Base-by-base conservation (phyloP, 92 coral and sea anemone species). In the Montipora capitata region DNA sequence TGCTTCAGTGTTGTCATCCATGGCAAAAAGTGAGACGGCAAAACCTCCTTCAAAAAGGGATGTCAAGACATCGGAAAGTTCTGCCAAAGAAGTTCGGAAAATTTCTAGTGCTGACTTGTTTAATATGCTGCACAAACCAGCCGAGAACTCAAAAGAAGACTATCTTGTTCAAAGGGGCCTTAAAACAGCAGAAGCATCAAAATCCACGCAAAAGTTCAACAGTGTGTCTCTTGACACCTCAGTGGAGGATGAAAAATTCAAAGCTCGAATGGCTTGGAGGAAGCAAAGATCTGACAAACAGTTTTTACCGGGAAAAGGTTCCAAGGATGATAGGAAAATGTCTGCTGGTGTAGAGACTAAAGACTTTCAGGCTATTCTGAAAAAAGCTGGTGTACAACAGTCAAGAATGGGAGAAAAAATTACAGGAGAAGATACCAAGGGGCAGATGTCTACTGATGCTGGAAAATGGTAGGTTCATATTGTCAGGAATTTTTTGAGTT, bases 51-150 rank as follows among this genome's bases (percentile, higher is more conserved):
- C 81, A 4, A 76, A 74, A 41, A 77, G 82, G 43, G 84, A 40
- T 14, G 80, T 38, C 13, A 76, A 84, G 17, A 43, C 68, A 58
- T 81, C 79, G 9, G 85, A 71, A 73, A 83, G n/a, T 73, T 45
- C 40, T 8, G 41, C 62, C 43, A 88, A 89, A 41, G 88, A 64
- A 15, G 70, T 64, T 40, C 72, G 89, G 40, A 91, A 80, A 54
- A 90, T 95, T 27, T 95, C 98, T 38, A 95, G 98, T 74, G 64
- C 96, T 3, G 98, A 95, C 66, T 87, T 95, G 13, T 83, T 95
- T 61, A 92, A 92, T 81, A 71, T 95, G 85, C 81, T 91, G 10
- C 80, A 85, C 81, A 87, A 95, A 56, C 93, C 90, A 48, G 73
- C 72, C 9, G 98, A 95, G 66, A 58, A 68, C 52, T 63, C 75